These are phyloP conservation scores for Apodemus agrarius DNA, from an alignment of 2,797 vertebrate species.

Conservation along the genomic window DNA sequence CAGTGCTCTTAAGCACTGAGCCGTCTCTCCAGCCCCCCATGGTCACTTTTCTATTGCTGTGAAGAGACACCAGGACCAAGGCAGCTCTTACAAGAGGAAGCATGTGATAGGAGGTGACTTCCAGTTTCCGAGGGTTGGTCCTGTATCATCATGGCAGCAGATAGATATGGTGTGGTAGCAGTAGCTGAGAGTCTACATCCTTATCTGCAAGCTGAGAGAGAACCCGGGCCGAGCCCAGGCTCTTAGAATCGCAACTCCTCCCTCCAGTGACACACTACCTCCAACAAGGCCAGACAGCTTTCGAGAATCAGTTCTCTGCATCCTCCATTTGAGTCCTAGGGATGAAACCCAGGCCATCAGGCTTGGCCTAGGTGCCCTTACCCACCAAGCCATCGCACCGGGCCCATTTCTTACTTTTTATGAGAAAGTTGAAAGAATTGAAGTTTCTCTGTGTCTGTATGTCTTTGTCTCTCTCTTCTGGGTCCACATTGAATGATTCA, in stretches of 20 bases:
- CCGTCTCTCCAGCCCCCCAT: not conserved
- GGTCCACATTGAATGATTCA: slow-evolving; percentile 24
- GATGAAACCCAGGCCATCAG: not conserved
- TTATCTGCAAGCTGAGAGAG: not conserved
- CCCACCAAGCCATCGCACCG: not conserved
- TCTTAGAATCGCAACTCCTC: not conserved
- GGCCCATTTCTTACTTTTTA: not conserved
- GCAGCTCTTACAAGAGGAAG: not conserved
- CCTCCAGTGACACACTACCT: not conserved
- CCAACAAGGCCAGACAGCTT: not conserved
- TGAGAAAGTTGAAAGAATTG: slow-evolving; percentile 50
- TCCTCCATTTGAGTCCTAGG: not conserved
- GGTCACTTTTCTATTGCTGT: not conserved
- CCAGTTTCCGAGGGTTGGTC: no score
- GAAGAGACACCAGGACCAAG: not conserved
- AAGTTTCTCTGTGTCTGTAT: not conserved
- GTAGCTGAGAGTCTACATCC: not conserved
- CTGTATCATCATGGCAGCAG: no score
- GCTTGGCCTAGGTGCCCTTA: not conserved
- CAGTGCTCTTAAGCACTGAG: no score
- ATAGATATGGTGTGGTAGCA: not conserved
- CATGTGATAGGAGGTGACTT: no score
- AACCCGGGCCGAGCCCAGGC: not conserved
- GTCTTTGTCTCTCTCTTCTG: not conserved
- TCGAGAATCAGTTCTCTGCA: not conserved